Conservation (phyloP, 2,113 vertebrate genomes). For the Ginglymostoma cirratum region DNA sequence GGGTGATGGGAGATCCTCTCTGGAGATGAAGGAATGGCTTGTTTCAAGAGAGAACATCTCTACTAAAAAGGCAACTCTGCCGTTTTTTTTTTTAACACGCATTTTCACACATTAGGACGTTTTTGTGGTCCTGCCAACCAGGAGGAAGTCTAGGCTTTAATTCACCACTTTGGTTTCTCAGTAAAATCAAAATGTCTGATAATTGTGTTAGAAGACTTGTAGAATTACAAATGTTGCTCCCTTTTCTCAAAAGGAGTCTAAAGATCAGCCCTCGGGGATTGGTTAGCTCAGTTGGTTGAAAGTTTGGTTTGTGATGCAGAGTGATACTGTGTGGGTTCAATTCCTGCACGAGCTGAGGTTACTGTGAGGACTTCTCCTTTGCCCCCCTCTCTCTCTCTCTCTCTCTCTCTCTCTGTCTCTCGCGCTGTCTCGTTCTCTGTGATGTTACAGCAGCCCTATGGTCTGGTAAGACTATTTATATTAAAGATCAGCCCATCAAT, state of each 20-base stretch:
- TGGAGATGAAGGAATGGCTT: not conserved
- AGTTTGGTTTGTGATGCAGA: no score
- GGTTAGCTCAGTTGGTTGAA: no score
- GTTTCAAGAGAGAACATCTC: not conserved
- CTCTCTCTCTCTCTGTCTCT: no score
- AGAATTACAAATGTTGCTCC: not conserved
- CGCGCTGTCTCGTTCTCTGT: no score
- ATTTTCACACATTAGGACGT: not conserved
- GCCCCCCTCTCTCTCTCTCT: no score
- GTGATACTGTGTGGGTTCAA: no score
- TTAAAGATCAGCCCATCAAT: not conserved
- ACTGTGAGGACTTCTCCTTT: no score
- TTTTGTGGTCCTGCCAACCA: not conserved
- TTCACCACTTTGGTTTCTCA: not conserved
- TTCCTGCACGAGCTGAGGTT: no score
- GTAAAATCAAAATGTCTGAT: not conserved
- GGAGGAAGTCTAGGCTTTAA: not conserved
- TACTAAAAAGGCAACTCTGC: not conserved
- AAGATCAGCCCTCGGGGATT: not conserved
- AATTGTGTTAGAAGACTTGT: not conserved
- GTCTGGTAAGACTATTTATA: no score
- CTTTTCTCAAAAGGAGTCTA: not conserved
- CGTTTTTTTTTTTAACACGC: no score
- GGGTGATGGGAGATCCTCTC: not conserved
- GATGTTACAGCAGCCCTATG: no score